Percentiles rank a stretch among this genome's conserved stretches.
phyloP scores from a whole-genome alignment of 2,113 vertebrate species.

The Callospermophilus lateralis region DNA sequence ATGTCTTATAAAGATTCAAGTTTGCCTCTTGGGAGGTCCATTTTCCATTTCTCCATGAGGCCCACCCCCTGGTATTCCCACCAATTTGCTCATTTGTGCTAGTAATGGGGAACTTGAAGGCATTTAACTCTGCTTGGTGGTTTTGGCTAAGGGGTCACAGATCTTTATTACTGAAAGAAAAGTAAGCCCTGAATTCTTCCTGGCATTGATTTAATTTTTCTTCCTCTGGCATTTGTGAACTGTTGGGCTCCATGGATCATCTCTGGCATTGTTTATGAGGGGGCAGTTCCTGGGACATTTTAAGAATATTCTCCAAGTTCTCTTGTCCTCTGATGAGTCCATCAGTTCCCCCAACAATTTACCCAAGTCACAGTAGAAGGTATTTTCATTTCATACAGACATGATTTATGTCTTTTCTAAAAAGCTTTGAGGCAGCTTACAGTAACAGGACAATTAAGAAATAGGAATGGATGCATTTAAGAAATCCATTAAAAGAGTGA shows the following conservation, averaged over 20 bases:
- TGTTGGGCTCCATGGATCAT: background rate
- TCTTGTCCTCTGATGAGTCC: background rate
- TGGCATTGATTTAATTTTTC: background rate
- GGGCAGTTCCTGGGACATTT: background rate
- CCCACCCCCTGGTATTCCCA: background rate
- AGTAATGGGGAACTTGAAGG: background rate
- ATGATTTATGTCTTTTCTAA: constrained; percentile 42
- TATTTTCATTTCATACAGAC: constrained; percentile 1
- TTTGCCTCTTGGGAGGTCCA: background rate
- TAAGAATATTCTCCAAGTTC: background rate
- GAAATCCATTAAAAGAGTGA: constrained; percentile 43
- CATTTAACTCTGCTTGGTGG: background rate
- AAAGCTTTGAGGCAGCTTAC: constrained; percentile 50
- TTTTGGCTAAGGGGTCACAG: background rate
- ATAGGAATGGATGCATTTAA: constrained; percentile 40
- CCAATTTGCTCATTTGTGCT: background rate
- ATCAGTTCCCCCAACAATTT: background rate
- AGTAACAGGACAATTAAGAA: constrained; percentile 65
- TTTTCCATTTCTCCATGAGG: background rate
- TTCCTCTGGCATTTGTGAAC: background rate
- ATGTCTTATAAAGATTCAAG: background rate
- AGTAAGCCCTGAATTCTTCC: background rate
- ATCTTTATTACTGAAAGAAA: background rate
- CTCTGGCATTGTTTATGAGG: background rate
- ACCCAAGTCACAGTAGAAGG: background rate